phyloP scores from a whole-genome alignment of 2,113 vertebrate genomes.

The Corythornis madagascariensis region DNA sequence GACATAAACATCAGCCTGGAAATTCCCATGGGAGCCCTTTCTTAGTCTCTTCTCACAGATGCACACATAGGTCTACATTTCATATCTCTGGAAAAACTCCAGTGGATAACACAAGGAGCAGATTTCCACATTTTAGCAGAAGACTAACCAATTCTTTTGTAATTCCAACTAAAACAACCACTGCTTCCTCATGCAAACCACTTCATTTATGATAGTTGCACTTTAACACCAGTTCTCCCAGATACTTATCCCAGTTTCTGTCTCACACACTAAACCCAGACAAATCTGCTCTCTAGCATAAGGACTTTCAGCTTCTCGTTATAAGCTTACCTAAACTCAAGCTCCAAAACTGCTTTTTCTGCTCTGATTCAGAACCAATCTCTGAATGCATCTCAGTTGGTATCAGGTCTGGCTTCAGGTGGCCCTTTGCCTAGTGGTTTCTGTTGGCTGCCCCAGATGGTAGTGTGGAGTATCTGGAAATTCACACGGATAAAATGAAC shows the following conservation, averaged over 20 bases:
- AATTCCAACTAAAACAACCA: not conserved
- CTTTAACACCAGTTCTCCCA: not conserved
- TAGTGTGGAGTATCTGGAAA: not conserved
- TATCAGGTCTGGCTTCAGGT: accelerated
- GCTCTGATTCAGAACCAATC: not conserved
- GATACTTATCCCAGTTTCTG: not conserved
- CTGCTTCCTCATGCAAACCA: not conserved
- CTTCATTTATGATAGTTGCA: not conserved
- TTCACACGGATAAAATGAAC: accelerated
- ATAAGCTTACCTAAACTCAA: not conserved
- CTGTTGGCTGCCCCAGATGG: not conserved
- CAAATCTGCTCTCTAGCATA: accelerated
- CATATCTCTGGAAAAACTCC: not conserved
- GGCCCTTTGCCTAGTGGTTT: accelerated
- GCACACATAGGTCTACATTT: not conserved
- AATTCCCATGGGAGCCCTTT: not conserved
- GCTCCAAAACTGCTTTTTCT: not conserved
- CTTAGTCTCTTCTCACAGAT: not conserved
- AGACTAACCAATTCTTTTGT: not conserved
- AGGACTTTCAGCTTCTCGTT: not conserved
- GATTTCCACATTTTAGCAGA: not conserved
- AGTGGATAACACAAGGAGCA: not conserved
- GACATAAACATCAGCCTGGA: not conserved
- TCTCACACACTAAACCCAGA: not conserved
- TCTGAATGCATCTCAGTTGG: not conserved